Evolutionary conservation across 2,888 invertebrate genomes (phyloP), one percentile per base, ranked within the genome.

Genomic region (Sinohyriopsis cumingii): DNA sequence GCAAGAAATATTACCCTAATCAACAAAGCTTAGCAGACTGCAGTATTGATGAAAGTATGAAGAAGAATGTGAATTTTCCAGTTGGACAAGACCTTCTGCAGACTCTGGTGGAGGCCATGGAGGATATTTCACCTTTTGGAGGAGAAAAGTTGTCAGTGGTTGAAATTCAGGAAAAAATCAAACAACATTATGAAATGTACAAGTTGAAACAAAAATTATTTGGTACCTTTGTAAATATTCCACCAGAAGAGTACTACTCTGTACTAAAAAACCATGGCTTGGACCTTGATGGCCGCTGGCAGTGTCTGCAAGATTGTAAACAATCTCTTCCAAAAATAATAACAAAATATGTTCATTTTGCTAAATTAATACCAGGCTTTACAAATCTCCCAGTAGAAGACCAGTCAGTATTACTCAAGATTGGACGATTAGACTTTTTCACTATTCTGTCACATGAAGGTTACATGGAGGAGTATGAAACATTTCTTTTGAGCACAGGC

Each of bases 311-410:
- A 66, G 28, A 63, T 33, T 73, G 59, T 57, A 59, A 63, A 20
- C 65, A 65, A 24, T 71, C 67, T 24, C 55, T 75, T 4, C 71
- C 75, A 65, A 63, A 62, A 2, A 54, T 71, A 5, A 67, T 73
- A 15, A 72, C 71, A 56, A 62, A 68, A 45, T 77, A 75, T 28
- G 75, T 75, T 63, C 69, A 73, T 33, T 75, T 77, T 33, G 77
- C 77, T 7, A 75, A 75, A 55, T 73, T 67, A 9, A 68, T 77
- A 55, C 77, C 77, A 22, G 75, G 71, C 12, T 77, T 77, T 61
- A 24, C 63, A 18, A 60, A 54, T 22, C 69, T 77, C n/a, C 69
- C 77, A 12, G 56, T 63, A 3, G 67, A 66, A 25, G 77, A 77
- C 59, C 75, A 75, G 64, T 65, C 73, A n/a, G 66, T 67, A 53